A percentile compares a stretch with the other conserved stretches of the same genome.
These are phyloP conservation scores for Atta texana DNA, from an alignment of 1,140 invertebrate species.

Conservation along the genomic window DNA sequence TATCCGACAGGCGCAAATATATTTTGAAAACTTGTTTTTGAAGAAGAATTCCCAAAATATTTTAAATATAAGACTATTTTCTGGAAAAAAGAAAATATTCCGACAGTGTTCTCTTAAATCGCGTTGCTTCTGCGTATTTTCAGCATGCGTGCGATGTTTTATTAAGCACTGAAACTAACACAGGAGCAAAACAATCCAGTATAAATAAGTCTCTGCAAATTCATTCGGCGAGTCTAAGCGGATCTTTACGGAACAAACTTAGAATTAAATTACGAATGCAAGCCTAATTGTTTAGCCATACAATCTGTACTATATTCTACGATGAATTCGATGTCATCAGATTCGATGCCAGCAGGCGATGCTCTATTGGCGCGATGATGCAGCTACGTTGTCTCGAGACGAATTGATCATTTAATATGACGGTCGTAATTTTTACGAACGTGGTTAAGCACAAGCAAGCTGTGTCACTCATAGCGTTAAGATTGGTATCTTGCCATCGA, in stretches of 20 bases:
- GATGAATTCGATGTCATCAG: neutral
- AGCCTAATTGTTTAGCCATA: conserved; percentile 16
- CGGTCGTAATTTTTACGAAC: conserved; percentile 67
- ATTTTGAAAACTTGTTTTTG: neutral
- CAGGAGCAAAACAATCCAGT: conserved; percentile 35
- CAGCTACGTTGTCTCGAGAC: conserved; percentile 48
- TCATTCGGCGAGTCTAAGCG: neutral
- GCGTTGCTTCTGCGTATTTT: conserved; percentile 1
- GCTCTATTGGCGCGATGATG: neutral
- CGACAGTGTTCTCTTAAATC: neutral
- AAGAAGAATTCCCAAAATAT: neutral
- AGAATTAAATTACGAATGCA: conserved; percentile 10
- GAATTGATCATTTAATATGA: conserved; percentile 68
- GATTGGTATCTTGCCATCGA: conserved; percentile 24
- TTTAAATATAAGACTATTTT: neutral
- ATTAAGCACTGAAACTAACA: conserved; percentile 29
- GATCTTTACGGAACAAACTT: neutral
- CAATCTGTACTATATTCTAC: neutral
- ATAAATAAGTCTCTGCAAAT: conserved; percentile 1
- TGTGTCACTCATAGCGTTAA: conserved; percentile 42
- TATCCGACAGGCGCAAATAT: neutral
- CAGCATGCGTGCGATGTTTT: conserved; percentile 29
- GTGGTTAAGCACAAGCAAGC: conserved; percentile 32
- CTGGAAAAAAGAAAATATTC: neutral
- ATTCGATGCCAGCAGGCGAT: neutral